Evolutionary conservation across 2,797 vertebrate genomes (phyloP).

Genomic region (Peromyscus eremicus): DNA sequence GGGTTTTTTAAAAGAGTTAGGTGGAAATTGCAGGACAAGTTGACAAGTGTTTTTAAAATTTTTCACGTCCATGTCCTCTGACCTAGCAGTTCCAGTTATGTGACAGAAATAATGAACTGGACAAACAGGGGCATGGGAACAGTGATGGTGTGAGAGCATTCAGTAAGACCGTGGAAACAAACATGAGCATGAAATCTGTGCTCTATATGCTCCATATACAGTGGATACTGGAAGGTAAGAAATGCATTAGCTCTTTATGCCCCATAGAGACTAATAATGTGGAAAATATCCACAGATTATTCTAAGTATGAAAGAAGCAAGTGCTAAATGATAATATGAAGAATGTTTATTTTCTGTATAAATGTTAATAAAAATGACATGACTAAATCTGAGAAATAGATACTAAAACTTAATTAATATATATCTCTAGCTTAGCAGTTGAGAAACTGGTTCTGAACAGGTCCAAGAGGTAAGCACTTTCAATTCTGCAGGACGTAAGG

Average conservation of each 20-base stretch:
- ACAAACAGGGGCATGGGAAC: not conserved
- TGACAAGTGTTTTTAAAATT: not conserved
- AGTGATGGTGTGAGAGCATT: not conserved
- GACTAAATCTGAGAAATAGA: slow-evolving; percentile 5
- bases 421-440: not conserved
- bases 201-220: not conserved
- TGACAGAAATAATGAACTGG: not conserved
- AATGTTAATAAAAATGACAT: slow-evolving; percentile 26
- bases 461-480: not conserved
- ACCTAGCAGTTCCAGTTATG: not conserved
- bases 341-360: not conserved
- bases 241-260: not conserved
- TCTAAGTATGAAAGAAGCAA: not conserved
- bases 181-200: not conserved
- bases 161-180: not conserved
- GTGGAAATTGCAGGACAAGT: not conserved
- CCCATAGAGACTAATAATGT: not conserved
- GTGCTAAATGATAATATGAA: not conserved
- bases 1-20: not conserved
- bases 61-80: not conserved
- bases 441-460: not conserved
- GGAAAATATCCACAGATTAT: not conserved
- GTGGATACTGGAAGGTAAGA: slow-evolving; percentile 23
- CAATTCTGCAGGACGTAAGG: not conserved
- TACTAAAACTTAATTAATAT: not conserved